These are phyloP conservation scores for Drosophila anceps DNA, from an alignment of 2,888 invertebrate genomes.

Conservation along the genomic window DNA sequence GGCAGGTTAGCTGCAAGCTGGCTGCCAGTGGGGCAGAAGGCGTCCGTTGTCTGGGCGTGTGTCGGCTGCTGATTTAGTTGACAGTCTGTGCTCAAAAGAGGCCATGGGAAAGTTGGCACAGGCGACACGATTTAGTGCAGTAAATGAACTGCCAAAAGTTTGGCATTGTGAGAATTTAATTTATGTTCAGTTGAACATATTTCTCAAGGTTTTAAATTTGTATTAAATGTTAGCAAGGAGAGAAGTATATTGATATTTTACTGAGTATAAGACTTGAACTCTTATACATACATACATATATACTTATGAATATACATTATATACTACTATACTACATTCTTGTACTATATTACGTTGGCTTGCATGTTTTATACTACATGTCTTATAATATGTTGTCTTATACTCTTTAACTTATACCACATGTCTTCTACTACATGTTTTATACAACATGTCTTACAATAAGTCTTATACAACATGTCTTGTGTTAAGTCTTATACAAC, in stretches of 20 bases:
- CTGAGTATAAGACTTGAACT: neutral
- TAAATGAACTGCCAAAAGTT: conserved; percentile 5
- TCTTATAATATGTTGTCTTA: neutral
- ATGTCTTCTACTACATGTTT: too few relatives aligned
- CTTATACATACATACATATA: neutral
- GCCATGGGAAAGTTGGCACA: conserved; percentile 36
- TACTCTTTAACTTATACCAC: too few relatives aligned
- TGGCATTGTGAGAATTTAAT: neutral
- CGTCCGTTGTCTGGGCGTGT: conserved; percentile 12
- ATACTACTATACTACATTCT: neutral
- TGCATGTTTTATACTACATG: neutral
- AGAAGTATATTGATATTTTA: neutral
- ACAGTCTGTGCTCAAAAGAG: conserved; percentile 17
- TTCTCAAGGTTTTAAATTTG: neutral
- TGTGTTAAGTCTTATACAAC: neutral
- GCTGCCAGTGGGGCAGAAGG: neutral
- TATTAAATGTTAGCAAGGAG: neutral
- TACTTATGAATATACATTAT: neutral
- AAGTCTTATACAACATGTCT: neutral
- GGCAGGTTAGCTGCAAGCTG: conserved; percentile 18
- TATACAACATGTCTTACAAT: neutral
- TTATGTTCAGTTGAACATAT: neutral
- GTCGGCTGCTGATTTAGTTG: conserved; percentile 24
- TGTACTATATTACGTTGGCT: neutral
- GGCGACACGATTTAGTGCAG: conserved; percentile 5